These are phyloP conservation scores for Pyrrhosoma nymphula DNA, from an alignment of 2,888 invertebrate genomes.

Conservation along the genomic window DNA sequence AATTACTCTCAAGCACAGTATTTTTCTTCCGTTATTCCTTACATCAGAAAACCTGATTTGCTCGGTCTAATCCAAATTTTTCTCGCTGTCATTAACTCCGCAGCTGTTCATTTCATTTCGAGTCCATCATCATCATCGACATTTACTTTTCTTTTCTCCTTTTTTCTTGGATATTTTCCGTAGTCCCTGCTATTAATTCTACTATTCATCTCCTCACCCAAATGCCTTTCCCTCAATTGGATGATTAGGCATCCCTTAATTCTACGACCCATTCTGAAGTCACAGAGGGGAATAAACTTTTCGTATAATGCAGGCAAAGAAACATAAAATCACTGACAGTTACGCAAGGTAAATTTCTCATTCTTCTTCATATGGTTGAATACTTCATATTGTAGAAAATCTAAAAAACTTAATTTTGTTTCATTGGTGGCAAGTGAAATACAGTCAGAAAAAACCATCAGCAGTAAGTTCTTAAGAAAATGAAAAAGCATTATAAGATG, in stretches of 20 bases:
- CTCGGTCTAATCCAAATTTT: slow-evolving; percentile 7
- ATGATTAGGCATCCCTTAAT: too few species aligned
- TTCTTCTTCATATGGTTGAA: too few species aligned
- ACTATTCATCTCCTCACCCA: background rate
- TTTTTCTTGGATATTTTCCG: background rate
- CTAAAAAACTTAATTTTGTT: background rate
- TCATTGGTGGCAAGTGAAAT: too few species aligned
- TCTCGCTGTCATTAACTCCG: background rate
- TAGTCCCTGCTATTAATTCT: background rate
- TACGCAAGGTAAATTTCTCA: too few species aligned
- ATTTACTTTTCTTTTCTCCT: background rate
- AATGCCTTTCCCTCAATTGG: background rate
- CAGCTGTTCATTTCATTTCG: background rate
- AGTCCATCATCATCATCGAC: background rate
- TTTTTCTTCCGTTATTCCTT: background rate
- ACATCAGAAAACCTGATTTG: background rate
- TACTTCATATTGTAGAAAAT: background rate
- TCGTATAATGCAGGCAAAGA: too few species aligned
- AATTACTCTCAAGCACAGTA: background rate
- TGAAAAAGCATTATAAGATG: too few species aligned
- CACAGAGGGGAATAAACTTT: too few species aligned
- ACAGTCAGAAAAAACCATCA: too few species aligned
- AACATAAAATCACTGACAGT: too few species aligned
- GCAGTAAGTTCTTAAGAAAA: too few species aligned
- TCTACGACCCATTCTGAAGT: too few species aligned